Evolutionary conservation across 2,888 invertebrate species (phyloP), one percentile per base, ranked within the genome.

Genomic region (Protophormia terraenovae): DNA sequence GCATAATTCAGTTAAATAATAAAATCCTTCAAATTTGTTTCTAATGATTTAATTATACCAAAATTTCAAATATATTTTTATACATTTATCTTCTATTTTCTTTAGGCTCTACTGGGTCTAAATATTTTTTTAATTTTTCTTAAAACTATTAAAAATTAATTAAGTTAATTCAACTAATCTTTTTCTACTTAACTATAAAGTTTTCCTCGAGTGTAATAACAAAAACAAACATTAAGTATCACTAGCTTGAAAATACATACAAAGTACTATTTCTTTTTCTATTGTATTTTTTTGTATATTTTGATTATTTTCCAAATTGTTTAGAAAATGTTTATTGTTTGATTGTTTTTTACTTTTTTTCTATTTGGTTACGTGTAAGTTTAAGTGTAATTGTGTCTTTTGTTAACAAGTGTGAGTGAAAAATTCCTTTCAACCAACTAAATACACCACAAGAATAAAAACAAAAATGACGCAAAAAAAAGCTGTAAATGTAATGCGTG

Each of bases 401-500:
- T 4, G 12, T n/a, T n/a, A 19, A 62, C 2, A 41, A 64, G n/a
- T 38, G 14, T 78, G 14, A 32, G 53, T 29, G 29, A 10, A 16
- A 64, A 84, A 76, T 67, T 71, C 24, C 29, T 45, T 58, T n/a
- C n/a, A 55, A 29, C 10, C 66, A 19, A 58, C 47, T 29, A 32
- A 16, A 8, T 12, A 53, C 0, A 22, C n/a, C 35, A 72, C 24
- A 71, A 55, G 16, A 58, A 41, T 32, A 55, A 77, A 53, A 35
- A 35, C 19, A 22, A 67, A 5, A 24, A 47, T 14, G 41, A 60
- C 22, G 6, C 50, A 50, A 35, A 45, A 27, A n/a, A 64, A 77
- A 35, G 53, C 50, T 78, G 35, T 71, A 71, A 73, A 60, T 78
- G 69, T 47, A 71, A 66, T 85, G 85, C 85, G 85, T 85, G 85